Conservation (phyloP, 1,140 invertebrate genomes). For the Drosophila mauritiana region DNA sequence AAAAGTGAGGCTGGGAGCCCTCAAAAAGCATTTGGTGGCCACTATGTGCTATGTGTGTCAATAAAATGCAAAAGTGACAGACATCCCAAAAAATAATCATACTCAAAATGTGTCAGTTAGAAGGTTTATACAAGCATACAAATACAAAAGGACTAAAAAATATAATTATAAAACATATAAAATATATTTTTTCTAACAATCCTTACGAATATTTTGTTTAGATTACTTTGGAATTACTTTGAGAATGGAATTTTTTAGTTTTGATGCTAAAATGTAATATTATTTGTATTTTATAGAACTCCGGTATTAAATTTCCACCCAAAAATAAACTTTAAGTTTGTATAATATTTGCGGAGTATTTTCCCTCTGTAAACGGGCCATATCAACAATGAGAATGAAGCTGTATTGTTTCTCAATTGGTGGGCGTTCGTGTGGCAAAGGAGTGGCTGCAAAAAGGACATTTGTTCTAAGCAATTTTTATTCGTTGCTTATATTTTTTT, state of each 20-base stretch:
- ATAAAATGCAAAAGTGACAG: neutral
- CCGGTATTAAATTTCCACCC: neutral
- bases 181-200: neutral
- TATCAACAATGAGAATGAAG: constrained; percentile 68
- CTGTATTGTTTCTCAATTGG: constrained; percentile 52
- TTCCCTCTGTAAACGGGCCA: constrained; percentile 19
- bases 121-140: neutral
- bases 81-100: constrained; percentile 38
- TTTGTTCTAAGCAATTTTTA: constrained; percentile 70
- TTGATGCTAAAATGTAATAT: too few species aligned
- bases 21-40: constrained; percentile 25
- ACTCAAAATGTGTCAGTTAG: constrained; percentile 31
- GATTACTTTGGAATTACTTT: too few species aligned
- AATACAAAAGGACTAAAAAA: neutral
- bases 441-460: constrained; percentile 42
- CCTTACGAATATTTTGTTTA: neutral
- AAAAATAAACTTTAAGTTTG: neutral
- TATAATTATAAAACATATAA: neutral
- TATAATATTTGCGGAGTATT: neutral
- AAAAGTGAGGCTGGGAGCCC: constrained; percentile 15
- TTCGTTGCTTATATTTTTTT: constrained; percentile 33
- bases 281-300: too few species aligned
- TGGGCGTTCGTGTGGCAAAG: constrained; percentile 55
- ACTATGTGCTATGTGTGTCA: constrained; percentile 12
- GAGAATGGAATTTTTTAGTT: too few species aligned